phyloP scores from a whole-genome alignment of 2,797 vertebrate species.

The Knipowitschia caucasica region DNA sequence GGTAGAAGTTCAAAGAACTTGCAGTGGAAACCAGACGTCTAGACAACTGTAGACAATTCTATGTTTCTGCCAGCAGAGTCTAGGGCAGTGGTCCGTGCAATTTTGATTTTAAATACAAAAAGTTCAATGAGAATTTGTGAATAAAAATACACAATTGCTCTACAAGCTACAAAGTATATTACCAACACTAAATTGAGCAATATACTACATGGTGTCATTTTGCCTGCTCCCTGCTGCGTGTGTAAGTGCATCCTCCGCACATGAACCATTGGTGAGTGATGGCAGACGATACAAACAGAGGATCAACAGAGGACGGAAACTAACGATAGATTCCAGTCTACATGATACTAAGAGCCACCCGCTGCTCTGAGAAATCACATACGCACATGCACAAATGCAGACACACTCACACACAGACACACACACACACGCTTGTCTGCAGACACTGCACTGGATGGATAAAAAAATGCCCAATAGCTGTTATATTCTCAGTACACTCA shows the following conservation, averaged over 20 bases:
- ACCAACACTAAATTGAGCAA: neutral
- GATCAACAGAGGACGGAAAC: slow-evolving; percentile 13
- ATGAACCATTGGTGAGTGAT: slow-evolving; percentile 1
- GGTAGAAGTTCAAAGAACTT: no score
- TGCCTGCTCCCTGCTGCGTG: neutral
- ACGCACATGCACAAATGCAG: neutral
- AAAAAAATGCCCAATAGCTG: slow-evolving; percentile 52
- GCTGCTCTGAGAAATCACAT: neutral
- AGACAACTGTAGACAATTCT: no score
- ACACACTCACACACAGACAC: slow-evolving; percentile 10
- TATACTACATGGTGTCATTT: neutral
- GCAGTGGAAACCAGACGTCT: no score
- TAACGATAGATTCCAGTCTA: slow-evolving; percentile 6
- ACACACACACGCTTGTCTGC: slow-evolving; percentile 24
- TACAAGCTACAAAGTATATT: neutral
- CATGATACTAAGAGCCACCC: neutral
- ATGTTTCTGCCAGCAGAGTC: no score
- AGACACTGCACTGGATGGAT: slow-evolving; percentile 58
- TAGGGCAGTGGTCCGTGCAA: no score
- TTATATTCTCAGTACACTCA: slow-evolving; percentile 68
- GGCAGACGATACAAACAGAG: neutral
- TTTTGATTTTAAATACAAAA: no score
- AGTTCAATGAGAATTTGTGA: no score
- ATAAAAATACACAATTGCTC: neutral
- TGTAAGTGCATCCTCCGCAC: slow-evolving; percentile 4